Evolutionary conservation across 2,888 invertebrate genomes (phyloP).

Genomic region (Tachina lurida): DNA sequence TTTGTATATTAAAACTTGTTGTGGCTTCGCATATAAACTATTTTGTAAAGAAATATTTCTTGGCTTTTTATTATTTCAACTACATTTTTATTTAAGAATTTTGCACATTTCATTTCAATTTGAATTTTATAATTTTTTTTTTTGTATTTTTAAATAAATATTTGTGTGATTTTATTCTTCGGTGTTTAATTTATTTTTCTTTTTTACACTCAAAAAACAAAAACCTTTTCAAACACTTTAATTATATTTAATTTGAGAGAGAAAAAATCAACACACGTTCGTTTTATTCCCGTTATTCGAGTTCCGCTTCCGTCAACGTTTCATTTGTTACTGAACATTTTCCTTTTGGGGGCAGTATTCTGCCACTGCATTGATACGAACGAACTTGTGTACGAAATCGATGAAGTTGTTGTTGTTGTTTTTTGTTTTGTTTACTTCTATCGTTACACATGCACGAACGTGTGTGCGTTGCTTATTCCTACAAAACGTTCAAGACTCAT

Average conservation of each 20-base stretch:
- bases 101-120: slow-evolving; percentile 9
- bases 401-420: slow-evolving; percentile 46
- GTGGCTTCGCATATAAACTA: background rate
- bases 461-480: slow-evolving; percentile 6
- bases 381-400: slow-evolving; percentile 47
- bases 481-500: slow-evolving; percentile 15
- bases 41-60: slow-evolving; percentile 18
- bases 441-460: slow-evolving; percentile 52
- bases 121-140: slow-evolving; percentile 7
- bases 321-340: slow-evolving; percentile 74
- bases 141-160: slow-evolving; percentile 28
- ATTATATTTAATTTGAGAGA: background rate
- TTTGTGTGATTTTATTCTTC: background rate
- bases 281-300: slow-evolving; percentile 65
- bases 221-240: slow-evolving; percentile 32
- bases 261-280: slow-evolving; percentile 54
- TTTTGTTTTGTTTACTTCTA: slow-evolving; percentile 16
- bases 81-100: slow-evolving; percentile 11
- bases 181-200: slow-evolving; percentile 1
- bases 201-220: slow-evolving; percentile 17
- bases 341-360: slow-evolving; percentile 59
- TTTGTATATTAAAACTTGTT: slow-evolving; percentile 35
- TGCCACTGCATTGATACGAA: slow-evolving; percentile 62
- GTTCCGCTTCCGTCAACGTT: slow-evolving; percentile 74
- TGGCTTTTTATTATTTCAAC: slow-evolving; percentile 16